Base-by-base conservation (phyloP, 2,797 vertebrate species). In the Strix occidentalis region DNA sequence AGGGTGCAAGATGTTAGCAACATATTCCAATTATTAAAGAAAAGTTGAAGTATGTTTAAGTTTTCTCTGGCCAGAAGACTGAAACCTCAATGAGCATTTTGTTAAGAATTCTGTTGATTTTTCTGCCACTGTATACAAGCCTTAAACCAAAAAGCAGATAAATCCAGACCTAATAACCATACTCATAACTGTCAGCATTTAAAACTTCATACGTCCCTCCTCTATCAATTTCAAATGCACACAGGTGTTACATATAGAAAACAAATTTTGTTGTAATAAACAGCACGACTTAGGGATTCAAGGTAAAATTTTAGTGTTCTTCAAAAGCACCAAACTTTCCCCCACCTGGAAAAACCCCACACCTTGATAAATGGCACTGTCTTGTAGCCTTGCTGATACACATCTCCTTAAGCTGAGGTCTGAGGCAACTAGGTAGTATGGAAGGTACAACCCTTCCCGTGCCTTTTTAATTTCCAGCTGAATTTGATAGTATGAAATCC, bases 261-360 rank as follows among this genome's bases (percentile, higher is more conserved):
- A 70, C 3, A 9, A 25, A 26, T 23, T 50, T 72, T 72, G 8
- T 43, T 51, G 54, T 17, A 35, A 43, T 37, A 72, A 90, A 75
- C 15, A 69, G 16, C 16, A 53, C 23, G 35, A 71, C 19, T 78
- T 45, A 14, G 29, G 11, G 33, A 75, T 56, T 76, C 41, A 60
- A 61, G 31, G 31, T 45, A 65, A 88, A 60, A 60, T 54, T 56
- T 69, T 43, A 61, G 50, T 85, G 17, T 48, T 80, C 46, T n/a
- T 85, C 60, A 70, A 89, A 74, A 61, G 7, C 41, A 84, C 1
- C 10, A 46, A 45, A 46, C 9, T 58, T 60, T 7, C 6, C 33
- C 10, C 3, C 0, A 2, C 19, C 33, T 79, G 63, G 33, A 58
- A 63, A 84, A 80, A 29, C 1, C 2, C 5, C 50, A 18, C 41